phyloP scores from a whole-genome alignment of 2,113 vertebrate genomes.

The Oreochromis spilurus region DNA sequence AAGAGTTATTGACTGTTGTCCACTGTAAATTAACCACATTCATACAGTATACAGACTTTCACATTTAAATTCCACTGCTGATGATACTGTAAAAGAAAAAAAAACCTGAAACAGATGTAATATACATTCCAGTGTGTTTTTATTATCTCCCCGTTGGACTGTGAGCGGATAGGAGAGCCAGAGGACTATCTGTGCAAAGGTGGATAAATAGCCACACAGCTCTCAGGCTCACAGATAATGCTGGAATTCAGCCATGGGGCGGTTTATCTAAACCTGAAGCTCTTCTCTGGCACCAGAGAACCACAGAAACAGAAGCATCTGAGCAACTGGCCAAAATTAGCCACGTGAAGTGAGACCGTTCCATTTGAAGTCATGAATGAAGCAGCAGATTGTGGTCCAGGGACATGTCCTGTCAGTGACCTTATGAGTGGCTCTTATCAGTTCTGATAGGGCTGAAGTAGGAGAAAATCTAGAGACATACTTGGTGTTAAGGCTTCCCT shows the following conservation, averaged over 20 bases:
- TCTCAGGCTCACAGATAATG: constrained; percentile 60
- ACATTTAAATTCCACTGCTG: not conserved
- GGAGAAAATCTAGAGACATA: constrained; percentile 31
- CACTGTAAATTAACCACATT: constrained; percentile 57
- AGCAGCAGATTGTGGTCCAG: not conserved
- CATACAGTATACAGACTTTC: not conserved
- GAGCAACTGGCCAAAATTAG: constrained; percentile 73
- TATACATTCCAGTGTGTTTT: constrained; percentile 49
- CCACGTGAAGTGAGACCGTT: constrained; percentile 28
- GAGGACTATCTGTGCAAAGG: not conserved
- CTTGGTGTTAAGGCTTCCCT: constrained; percentile 25
- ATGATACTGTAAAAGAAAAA: constrained; percentile 18
- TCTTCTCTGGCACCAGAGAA: constrained; percentile 59
- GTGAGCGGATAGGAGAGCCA: constrained; percentile 22
- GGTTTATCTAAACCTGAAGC: constrained; percentile 68
- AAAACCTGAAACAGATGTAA: constrained; percentile 32
- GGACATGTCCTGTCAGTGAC: constrained; percentile 32
- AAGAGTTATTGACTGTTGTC: constrained; percentile 63
- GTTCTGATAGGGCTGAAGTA: constrained; percentile 46
- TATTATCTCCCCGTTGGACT: constrained; percentile 9
- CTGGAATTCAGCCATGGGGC: constrained; percentile 63
- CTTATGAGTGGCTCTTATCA: constrained; percentile 54
- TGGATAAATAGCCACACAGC: constrained; percentile 29
- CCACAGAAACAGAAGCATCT: constrained; percentile 28
- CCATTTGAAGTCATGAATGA: constrained; percentile 70